Evolutionary conservation across 2,113 vertebrate species (phyloP).

Genomic region (Herpetotheres cachinnans): DNA sequence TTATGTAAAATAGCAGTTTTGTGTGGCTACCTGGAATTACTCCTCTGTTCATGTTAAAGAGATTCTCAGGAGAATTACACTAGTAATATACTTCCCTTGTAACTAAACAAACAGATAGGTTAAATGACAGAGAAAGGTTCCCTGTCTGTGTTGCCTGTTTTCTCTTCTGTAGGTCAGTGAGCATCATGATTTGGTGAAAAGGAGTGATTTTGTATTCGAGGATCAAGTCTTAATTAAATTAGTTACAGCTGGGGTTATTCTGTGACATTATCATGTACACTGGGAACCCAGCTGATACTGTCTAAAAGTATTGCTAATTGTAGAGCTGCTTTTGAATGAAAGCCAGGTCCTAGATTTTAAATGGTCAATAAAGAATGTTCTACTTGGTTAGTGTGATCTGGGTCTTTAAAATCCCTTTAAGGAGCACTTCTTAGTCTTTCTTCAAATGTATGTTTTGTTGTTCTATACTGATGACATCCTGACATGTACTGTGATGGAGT

Average conservation of each 20-base stretch:
- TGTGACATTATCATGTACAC: conserved; percentile 57
- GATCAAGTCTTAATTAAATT: conserved; percentile 66
- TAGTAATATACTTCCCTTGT: neutral
- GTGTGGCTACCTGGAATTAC: neutral
- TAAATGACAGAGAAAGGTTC: conserved; percentile 35
- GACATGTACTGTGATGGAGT: rapidly evolving
- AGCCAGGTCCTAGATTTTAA: conserved; percentile 38
- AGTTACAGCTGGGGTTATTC: conserved; percentile 58
- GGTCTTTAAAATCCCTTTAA: neutral
- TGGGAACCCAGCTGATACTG: conserved; percentile 56
- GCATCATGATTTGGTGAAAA: conserved; percentile 46
- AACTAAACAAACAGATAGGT: conserved; percentile 11
- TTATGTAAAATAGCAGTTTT: neutral
- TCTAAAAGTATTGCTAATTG: conserved; percentile 64
- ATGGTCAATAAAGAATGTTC: neutral
- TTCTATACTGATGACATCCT: neutral
- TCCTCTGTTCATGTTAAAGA: neutral
- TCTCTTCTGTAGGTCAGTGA: conserved; percentile 37
- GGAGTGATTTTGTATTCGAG: conserved; percentile 27
- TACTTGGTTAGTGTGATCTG: neutral
- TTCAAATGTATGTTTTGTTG: neutral
- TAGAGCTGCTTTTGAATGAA: conserved; percentile 61
- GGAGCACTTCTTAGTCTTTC: neutral
- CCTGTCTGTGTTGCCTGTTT: neutral
- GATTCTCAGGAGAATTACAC: conserved; percentile 23